Evolutionary conservation across 2,888 invertebrate species (phyloP), one percentile per base, ranked within the genome.

Genomic region (Cryptocephalus moraei): DNA sequence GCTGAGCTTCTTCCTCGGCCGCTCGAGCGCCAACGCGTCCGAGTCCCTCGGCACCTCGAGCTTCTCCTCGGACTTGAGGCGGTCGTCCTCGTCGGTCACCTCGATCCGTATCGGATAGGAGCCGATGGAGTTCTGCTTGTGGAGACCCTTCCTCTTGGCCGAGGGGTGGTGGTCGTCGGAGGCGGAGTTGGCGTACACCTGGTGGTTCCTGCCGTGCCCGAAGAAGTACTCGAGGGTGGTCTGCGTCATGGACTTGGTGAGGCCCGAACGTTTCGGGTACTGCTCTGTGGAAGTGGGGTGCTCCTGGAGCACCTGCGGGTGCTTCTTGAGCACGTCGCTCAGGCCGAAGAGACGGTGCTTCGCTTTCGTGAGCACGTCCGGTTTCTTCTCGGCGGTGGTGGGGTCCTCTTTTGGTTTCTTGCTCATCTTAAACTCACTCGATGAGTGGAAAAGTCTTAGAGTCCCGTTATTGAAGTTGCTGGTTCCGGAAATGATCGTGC

Each of bases 1-100:
- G 8, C 90, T 91, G 9, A 91, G 72, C 67, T 91, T 91, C 68
- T 91, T 91, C 46, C 89, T 75, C 0, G 89, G 88, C 57, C 82
- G 74, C 62, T 79, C 82, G 56, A 65, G 57, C 62, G 71, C 71
- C 67, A 76, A 56, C 45, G 68, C 65, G 40, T 65, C 66, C 4
- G 63, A 75, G 69, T 57, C 67, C 64, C 73, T 51, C 62, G 70
- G 48, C 58, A 66, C 59, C 50, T 63, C 57, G 8, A 65, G 56
- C 49, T 67, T 66, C 39, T 58, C 60, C 11, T 12, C 34, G 12
- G 32, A 13, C 13, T 11, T 12, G 12, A 34, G 45, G 4, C 36
- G n/a, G 36, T 36, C 36, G 41, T 60, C 57, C 46, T 57, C 55
- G 11, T 56, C 50, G 36, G 65, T 60, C 32, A 66, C 59, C 45